Evolutionary conservation across 1,140 invertebrate species (phyloP).

Genomic region (Zaprionus davidi): DNA sequence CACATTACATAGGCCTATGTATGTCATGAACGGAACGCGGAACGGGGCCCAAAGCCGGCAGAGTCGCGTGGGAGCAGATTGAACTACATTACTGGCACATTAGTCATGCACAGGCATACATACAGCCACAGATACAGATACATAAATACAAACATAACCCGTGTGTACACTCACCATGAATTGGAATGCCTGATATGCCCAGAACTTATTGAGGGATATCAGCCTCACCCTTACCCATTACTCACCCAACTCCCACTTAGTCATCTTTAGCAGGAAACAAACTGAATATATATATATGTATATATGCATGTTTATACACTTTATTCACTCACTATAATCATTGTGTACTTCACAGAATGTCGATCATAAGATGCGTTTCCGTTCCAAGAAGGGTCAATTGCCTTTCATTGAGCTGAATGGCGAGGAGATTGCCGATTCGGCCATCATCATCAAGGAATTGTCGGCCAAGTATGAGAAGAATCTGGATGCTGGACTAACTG

Average conservation of each 20-base stretch:
- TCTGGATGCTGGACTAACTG: conserved; percentile 90
- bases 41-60: conserved; percentile 16
- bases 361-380: conserved; percentile 96
- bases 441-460: conserved; percentile 94
- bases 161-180: conserved; percentile 23
- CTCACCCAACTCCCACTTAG: conserved; percentile 60
- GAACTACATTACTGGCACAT: conserved; percentile 68
- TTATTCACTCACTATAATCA: not conserved
- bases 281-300: not conserved
- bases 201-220: conserved; percentile 31
- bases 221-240: conserved; percentile 27
- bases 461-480: conserved; percentile 92
- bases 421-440: conserved; percentile 95
- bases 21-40: conserved; percentile 75
- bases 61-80: conserved; percentile 53
- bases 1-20: conserved; percentile 57
- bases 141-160: conserved; percentile 15
- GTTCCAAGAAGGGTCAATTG: conserved; percentile 95
- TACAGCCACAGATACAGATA: not conserved
- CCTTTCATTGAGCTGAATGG: conserved; percentile 97
- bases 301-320: not conserved
- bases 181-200: conserved; percentile 47
- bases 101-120: conserved; percentile 46
- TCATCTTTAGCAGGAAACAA: conserved; percentile 21
- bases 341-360: conserved; percentile 90